These are phyloP conservation scores for Parazoanthus swiftii DNA, from an alignment of 92 coral and sea anemone species.

Conservation along the genomic window DNA sequence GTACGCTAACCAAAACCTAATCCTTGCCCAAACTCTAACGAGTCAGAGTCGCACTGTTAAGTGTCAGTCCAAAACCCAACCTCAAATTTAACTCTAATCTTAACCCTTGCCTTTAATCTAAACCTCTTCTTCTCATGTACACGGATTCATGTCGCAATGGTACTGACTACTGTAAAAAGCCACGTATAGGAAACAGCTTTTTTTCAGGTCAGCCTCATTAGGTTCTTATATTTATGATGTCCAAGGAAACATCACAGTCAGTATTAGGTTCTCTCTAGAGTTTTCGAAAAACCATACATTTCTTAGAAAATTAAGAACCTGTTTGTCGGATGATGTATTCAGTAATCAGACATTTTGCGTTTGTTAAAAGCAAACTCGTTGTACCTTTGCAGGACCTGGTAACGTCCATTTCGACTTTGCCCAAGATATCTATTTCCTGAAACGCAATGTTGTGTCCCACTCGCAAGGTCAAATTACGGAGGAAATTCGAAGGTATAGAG, in stretches of 20 bases:
- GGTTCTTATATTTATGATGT: background rate
- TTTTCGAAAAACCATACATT: too few species aligned
- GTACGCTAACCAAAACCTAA: too few species aligned
- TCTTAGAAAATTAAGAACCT: too few species aligned
- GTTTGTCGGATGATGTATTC: too few species aligned
- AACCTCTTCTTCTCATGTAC: too few species aligned
- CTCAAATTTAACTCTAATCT: too few species aligned
- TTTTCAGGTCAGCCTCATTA: background rate
- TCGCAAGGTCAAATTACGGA: background rate
- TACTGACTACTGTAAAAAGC: background rate
- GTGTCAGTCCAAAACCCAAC: too few species aligned
- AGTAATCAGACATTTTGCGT: background rate
- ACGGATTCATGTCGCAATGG: too few species aligned
- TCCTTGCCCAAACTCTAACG: too few species aligned
- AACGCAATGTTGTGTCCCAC: conserved; percentile 14
- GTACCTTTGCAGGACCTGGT: conserved; percentile 75
- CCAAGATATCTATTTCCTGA: conserved; percentile 78
- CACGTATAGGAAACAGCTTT: background rate
- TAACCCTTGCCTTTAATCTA: too few species aligned
- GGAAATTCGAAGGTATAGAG: conserved; percentile 3
- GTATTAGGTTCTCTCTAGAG: too few species aligned
- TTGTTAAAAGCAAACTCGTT: background rate
- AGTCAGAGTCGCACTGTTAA: too few species aligned
- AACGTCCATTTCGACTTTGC: conserved; percentile 91
- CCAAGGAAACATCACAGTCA: background rate